Conservation (phyloP, 2,797 vertebrate genomes). For the Caiman crocodilus region DNA sequence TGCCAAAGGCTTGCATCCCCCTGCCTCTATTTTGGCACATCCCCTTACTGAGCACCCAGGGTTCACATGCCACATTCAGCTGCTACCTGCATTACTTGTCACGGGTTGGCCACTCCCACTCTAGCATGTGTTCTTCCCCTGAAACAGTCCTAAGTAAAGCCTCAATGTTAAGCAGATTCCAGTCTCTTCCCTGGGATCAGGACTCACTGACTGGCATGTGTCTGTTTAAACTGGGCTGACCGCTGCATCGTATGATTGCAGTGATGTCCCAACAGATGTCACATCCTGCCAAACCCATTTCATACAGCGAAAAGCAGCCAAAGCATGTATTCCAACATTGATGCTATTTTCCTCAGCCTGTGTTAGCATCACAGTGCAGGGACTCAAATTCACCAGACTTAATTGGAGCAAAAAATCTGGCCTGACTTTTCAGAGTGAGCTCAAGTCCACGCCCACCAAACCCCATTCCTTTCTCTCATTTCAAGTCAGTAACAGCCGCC, state of each 20-base stretch:
- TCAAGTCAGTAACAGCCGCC: slow-evolving; percentile 34
- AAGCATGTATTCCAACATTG: background rate
- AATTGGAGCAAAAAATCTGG: background rate
- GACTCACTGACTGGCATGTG: background rate
- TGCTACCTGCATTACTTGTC: too few relatives aligned
- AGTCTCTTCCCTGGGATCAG: background rate
- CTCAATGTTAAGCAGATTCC: background rate
- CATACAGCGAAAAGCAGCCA: background rate
- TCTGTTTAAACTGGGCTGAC: background rate
- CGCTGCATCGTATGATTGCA: background rate
- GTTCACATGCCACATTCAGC: too few relatives aligned
- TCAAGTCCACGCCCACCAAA: background rate
- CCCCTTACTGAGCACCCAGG: too few relatives aligned
- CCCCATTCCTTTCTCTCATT: background rate
- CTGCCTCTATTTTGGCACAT: too few relatives aligned
- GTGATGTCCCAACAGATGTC: background rate
- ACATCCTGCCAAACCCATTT: background rate
- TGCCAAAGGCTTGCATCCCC: too few relatives aligned
- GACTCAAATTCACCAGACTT: background rate
- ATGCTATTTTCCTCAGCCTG: fast-evolving
- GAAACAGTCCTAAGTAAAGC: background rate
- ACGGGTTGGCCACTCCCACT: background rate
- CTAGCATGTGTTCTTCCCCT: fast-evolving
- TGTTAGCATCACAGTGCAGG: background rate
- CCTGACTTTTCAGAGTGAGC: background rate